Base-by-base conservation (phyloP, 2,113 vertebrate genomes). In the Phainopepla nitens region DNA sequence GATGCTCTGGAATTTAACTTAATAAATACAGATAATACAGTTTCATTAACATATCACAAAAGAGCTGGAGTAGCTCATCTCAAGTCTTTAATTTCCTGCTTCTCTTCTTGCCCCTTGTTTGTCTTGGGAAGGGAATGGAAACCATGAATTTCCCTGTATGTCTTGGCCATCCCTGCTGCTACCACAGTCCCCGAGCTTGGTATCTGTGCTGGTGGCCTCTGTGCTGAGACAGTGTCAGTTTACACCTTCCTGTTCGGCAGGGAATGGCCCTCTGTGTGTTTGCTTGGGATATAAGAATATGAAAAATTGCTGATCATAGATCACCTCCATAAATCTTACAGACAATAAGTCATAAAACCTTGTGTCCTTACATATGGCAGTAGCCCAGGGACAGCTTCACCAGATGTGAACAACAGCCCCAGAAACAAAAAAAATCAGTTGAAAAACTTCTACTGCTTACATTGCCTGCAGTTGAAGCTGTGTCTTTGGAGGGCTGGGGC, bases 261-360 rank as follows among this genome's bases (percentile, higher is more conserved):
- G 73, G 65, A 77, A 87, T 4, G 15, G 8, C 13, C 70, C 71
- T 95, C 87, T 89, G 61, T 53, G 56, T 82, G 87, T 94, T 95
- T 94, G 95, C 95, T 95, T 42, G 83, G 61, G 90, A 92, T 97
- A 96, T 57, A 87, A 96, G 97, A 97, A 97, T 94, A 96, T 98
- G 98, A 99, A 99, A 98, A 98, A 99, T 98, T 97, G 98, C 98
- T 98, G 98, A 98, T 98, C 89, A 49, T 98, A 98, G 92, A 97
- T 98, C 98, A 99, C 97, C 96, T 97, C 97, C 98, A 99, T 99
- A 99, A 99, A 99, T 99, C 98, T 99, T 98, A 80, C 96, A 95
- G 96, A 98, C 98, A 98, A 97, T 97, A 98, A 98, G 97, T 98
- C 96, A 97, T 98, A 98, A 98, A 99, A 95, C 97, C 97, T 95